Base-by-base conservation (phyloP, 2,888 invertebrate species). In the Platycheirus rosarum region DNA sequence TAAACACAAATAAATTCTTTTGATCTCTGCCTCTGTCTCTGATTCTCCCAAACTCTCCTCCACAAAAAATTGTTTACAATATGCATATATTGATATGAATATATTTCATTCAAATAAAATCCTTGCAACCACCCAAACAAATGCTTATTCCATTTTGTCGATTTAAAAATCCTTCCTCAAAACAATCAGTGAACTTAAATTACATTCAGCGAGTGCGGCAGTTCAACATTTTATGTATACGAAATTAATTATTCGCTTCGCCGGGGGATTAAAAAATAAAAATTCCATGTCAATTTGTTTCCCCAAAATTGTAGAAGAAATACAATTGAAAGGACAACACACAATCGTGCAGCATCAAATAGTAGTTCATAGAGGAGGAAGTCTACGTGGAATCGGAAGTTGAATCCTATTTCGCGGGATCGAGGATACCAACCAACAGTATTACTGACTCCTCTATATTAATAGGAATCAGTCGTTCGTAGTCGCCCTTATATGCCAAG, bases 361-460 rank as follows among this genome's bases (percentile, higher is more conserved):
- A n/a, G n/a, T n/a, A n/a, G n/a, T 32, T 8, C 6, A 32, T 32
- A 26, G 4, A 9, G 7, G 20, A 46, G 29, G n/a, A 49, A 42
- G 42, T 53, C 32, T 18, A 44, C 68, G 68, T 40, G 53, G 63
- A 79, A 73, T 63, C 79, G n/a, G 63, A 79, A 60, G 79, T 63
- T 63, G 60, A 65, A 60, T 75, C 55, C 57, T 51, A 60, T 70
- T 80, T 37, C 75, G 75, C 40, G 51, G n/a, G 57, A 69, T 75
- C 37, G 37, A 23, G 55, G 9, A 23, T 55, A 55, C 20, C 11
- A 18, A 55, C 23, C 55, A 53, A 20, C 16, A 29, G 49, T 16
- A 29, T 51, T 29, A 35, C 35, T 53, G 35, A n/a, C n/a, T 35
- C 35, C n/a, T 14, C 40, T 20, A 14, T 20, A 23, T 40, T 5